These are phyloP conservation scores for Lutjanus argentimaculatus DNA, from an alignment of 2,797 vertebrate species.

Conservation along the genomic window DNA sequence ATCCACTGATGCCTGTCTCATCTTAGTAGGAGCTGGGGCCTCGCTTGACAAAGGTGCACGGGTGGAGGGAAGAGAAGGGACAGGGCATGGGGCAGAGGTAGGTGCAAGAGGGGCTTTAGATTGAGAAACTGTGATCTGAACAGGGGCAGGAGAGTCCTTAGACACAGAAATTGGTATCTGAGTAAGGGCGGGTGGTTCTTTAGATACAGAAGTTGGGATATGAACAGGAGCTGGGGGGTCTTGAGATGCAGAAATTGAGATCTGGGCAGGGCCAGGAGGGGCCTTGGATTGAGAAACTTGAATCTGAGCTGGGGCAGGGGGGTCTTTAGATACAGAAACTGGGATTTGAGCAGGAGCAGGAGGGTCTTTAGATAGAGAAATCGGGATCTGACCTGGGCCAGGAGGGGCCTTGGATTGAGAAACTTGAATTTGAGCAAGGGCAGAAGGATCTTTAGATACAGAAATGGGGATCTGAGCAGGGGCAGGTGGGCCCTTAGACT, in stretches of 20 bases:
- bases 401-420: neutral
- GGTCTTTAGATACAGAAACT: conserved; percentile 6
- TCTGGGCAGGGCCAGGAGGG: neutral
- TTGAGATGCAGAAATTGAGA: conserved; percentile 26
- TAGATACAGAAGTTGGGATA: conserved; percentile 31
- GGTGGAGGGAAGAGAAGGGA: conserved; percentile 39
- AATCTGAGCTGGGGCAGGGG: neutral
- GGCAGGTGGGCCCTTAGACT: conserved; percentile 1
- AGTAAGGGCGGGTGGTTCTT: neutral
- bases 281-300: conserved; percentile 15
- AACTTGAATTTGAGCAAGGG: neutral
- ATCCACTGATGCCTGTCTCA: conserved; percentile 85
- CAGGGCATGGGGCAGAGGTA: conserved; percentile 21
- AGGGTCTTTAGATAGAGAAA: conserved; percentile 18
- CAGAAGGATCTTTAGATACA: conserved; percentile 12
- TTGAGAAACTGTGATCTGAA: conserved; percentile 19
- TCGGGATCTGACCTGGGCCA: neutral
- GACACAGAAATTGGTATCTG: conserved; percentile 5
- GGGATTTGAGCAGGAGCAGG: neutral
- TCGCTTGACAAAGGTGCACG: conserved; percentile 49
- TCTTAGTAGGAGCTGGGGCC: conserved; percentile 74
- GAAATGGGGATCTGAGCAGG: conserved; percentile 10
- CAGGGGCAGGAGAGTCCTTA: conserved; percentile 11
- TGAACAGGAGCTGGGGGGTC: neutral
- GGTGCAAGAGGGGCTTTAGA: conserved; percentile 14